Base-by-base conservation (phyloP, 2,888 invertebrate genomes). In the Macrophya annulata region DNA sequence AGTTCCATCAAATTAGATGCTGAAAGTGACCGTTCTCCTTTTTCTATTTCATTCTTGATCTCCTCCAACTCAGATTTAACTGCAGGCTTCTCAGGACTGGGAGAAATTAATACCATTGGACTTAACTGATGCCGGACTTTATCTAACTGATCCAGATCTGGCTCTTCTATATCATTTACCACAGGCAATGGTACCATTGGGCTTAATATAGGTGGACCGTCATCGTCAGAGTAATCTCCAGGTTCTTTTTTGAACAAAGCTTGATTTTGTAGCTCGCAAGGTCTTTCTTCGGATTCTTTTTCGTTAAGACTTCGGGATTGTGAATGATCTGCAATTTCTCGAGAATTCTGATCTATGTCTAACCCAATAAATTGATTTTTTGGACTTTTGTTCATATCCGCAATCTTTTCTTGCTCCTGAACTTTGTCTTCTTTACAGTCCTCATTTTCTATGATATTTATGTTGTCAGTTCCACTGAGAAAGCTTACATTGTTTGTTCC, bases 121-220 rank as follows among this genome's bases (percentile, higher is more conserved):
- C 88, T 90, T 25, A 90, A 86, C 74, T 90, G 89, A 76, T 90
- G 91, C 17, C 87, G 86, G 6, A 87, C 85, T 86, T 87, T 81
- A 55, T 86, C 82, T 8, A 37, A 79, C 15, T 77, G 62, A 81
- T 68, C 40, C 10, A 10, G 65, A 37, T 82, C 77, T 25, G 71
- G 85, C 15, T 88, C 86, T 10, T 25, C 74, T 37, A 55, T 10
- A 17, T 87, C 87, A 62, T 89, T 87, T 40, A 88, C 88, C 12
- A 86, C 79, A 48, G 90, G 86, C 17, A 92, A 86, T 4, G 93
- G 93, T 89, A 93, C 90, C 87, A 93, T 92, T 0, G 93, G 93
- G 86, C 93, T 93, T 37, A 93, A 85, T 12, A 92, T 89, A 0
- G 93, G 93, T 4, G 93, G 92, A 4, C 92, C 93, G 43, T 93